Percentiles rank a stretch among this genome's conserved stretches.
phyloP scores from a whole-genome alignment of 2,113 vertebrate species.

The Opisthocomus hoazin region DNA sequence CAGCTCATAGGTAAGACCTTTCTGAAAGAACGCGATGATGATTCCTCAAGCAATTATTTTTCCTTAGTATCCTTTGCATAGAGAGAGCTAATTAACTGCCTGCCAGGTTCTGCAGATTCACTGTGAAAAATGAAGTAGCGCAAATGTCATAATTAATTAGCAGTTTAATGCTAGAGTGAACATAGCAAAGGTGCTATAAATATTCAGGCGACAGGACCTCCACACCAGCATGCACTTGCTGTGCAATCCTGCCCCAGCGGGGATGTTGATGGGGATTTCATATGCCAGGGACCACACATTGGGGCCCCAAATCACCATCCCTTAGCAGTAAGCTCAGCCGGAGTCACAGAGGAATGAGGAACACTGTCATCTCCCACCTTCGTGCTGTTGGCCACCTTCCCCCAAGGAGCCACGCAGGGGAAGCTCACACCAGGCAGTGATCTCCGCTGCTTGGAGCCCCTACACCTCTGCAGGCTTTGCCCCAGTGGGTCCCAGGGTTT shows the following conservation, averaged over 20 bases:
- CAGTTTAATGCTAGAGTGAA: not conserved
- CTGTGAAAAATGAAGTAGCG: not conserved
- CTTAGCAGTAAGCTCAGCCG: not conserved
- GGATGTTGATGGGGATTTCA: fast-evolving
- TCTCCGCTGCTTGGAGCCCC: fast-evolving
- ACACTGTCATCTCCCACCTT: not conserved
- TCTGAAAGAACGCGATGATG: not conserved
- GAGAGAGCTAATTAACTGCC: conserved; percentile 56
- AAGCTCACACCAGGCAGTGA: fast-evolving
- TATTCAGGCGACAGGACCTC: not conserved
- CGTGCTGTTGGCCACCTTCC: fast-evolving
- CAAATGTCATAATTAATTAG: conserved; percentile 63
- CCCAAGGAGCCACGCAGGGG: not conserved
- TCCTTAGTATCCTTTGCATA: conserved; percentile 3
- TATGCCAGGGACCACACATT: too few relatives aligned
- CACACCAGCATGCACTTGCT: fast-evolving
- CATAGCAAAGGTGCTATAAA: not conserved
- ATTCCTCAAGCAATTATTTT: conserved; percentile 52
- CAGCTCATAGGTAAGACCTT: conserved; percentile 9
- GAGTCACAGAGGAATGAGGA: not conserved
- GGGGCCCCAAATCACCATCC: fast-evolving
- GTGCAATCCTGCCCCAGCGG: fast-evolving
- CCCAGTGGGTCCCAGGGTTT: not conserved
- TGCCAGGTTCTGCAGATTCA: not conserved
- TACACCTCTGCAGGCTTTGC: fast-evolving